Evolutionary conservation across 2,888 invertebrate species (phyloP).

Genomic region (Tenthredo amoena): DNA sequence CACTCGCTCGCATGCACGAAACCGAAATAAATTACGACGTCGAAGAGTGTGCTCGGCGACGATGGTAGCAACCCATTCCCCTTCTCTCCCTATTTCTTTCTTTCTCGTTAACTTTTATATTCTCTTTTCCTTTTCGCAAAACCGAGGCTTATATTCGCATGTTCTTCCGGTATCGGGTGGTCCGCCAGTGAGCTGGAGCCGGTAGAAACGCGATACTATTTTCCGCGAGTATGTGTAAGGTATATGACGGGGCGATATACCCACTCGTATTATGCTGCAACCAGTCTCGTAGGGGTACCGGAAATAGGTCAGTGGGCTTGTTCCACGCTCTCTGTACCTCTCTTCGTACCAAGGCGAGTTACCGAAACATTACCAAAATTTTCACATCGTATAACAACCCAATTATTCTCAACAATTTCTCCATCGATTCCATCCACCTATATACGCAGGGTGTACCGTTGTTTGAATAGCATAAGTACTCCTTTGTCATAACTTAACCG

Average conservation of each 20-base stretch:
- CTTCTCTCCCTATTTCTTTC: not conserved
- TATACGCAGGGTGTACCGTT: not conserved
- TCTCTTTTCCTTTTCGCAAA: not conserved
- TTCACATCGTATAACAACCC: not conserved
- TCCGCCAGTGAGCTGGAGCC: not conserved
- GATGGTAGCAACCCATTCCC: conserved; percentile 52
- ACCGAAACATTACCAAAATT: not conserved
- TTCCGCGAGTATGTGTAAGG: not conserved
- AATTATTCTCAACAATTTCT: not conserved
- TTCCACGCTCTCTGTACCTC: not conserved
- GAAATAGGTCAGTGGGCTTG: conserved; percentile 47
- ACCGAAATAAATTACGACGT: conserved; percentile 67
- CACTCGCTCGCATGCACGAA: conserved; percentile 59
- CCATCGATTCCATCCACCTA: not conserved
- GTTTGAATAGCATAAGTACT: not conserved
- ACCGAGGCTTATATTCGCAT: not conserved
- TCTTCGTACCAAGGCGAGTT: not conserved
- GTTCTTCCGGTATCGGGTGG: not conserved
- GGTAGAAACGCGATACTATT: conserved; percentile 27
- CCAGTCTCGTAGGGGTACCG: conserved; percentile 31
- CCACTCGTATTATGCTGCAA: conserved; percentile 33
- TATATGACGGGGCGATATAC: conserved; percentile 13
- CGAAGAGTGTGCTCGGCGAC: conserved; percentile 58
- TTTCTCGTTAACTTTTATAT: conserved; percentile 43
- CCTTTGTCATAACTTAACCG: not conserved